phyloP scores from a whole-genome alignment of 1,140 invertebrate species.

The Cydia strobilella region DNA sequence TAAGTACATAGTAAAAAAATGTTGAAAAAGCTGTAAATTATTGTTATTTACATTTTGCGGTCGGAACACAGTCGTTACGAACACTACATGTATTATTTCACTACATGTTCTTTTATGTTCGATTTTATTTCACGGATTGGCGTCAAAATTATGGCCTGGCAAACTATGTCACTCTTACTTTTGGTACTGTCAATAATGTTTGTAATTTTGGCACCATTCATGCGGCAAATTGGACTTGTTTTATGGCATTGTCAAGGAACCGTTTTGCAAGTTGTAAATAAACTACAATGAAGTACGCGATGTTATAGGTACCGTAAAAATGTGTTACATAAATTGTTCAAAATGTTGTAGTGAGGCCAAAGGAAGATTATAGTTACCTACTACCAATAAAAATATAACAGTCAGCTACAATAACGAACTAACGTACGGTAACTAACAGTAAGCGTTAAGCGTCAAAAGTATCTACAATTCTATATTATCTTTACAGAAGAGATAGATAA shows the following conservation, averaged over 20 bases:
- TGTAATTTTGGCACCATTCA: neutral
- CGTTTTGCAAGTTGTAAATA: neutral
- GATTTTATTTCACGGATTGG: neutral
- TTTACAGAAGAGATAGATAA: no score
- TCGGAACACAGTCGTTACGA: neutral
- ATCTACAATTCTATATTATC: no score
- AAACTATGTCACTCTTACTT: neutral
- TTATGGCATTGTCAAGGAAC: neutral
- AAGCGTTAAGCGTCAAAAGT: no score
- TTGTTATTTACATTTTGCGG: slow-evolving; percentile 8
- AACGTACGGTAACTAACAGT: no score
- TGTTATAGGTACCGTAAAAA: no score
- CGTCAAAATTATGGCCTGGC: neutral
- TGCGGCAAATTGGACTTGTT: neutral
- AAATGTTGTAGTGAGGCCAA: no score
- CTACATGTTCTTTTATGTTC: neutral
- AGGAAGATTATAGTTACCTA: no score
- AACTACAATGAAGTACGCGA: neutral
- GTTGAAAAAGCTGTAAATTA: neutral
- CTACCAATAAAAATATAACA: no score
- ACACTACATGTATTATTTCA: neutral
- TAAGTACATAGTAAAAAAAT: neutral
- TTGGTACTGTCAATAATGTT: neutral
- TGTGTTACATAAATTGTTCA: no score
- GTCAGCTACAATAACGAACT: no score